These are phyloP conservation scores for Cremastinae sp. DNA, from an alignment of 2,888 invertebrate species.

Conservation along the genomic window DNA sequence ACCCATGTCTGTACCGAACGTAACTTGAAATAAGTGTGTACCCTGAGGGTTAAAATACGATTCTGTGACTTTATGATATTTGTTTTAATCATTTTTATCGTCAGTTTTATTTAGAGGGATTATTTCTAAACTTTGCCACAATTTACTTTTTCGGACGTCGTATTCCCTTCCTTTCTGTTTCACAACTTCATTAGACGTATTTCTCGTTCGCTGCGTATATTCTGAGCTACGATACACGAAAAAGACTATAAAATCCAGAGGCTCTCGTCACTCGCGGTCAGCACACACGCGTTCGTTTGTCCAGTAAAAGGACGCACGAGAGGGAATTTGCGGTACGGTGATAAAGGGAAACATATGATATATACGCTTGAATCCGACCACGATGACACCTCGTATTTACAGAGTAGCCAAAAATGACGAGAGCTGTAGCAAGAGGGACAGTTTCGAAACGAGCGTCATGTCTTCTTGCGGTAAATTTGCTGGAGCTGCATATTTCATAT, in stretches of 20 bases:
- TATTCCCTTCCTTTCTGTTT: conserved; percentile 3
- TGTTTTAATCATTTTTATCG: no score
- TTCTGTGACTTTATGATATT: no score
- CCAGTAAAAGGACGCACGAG: conserved; percentile 29
- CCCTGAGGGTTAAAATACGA: no score
- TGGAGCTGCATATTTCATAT: conserved; percentile 36
- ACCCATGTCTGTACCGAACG: no score
- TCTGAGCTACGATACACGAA: conserved; percentile 51
- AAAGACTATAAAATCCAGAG: conserved; percentile 30
- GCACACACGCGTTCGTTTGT: conserved; percentile 44
- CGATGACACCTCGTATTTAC: conserved; percentile 35
- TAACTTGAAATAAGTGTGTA: no score
- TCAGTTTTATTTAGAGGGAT: no score
- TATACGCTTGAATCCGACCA: conserved; percentile 22
- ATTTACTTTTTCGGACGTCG: not conserved
- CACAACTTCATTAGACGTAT: not conserved
- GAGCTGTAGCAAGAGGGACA: conserved; percentile 27
- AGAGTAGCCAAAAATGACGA: not conserved
- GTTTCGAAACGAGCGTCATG: conserved; percentile 25
- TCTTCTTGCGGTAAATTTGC: conserved; percentile 15
- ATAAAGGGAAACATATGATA: conserved; percentile 31
- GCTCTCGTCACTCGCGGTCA: conserved; percentile 35
- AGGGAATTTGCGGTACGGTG: conserved; percentile 44
- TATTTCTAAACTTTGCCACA: no score
- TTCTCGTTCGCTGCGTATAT: not conserved